These are phyloP conservation scores for Belonocnema kinseyi DNA, from an alignment of 1,140 invertebrate species.

Conservation along the genomic window DNA sequence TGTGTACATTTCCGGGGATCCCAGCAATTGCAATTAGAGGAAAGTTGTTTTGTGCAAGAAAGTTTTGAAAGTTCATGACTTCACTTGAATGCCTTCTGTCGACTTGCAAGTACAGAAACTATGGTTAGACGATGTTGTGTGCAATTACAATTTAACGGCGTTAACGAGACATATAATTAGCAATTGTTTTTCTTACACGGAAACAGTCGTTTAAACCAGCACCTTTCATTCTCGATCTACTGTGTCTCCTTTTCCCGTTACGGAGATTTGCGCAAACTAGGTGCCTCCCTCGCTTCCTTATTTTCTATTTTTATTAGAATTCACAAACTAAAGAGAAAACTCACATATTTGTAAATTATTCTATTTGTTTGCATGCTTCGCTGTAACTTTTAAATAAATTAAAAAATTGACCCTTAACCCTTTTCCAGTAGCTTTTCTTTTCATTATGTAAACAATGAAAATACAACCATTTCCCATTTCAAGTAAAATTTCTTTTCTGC, in stretches of 20 bases:
- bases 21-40: background rate
- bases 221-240: constrained; percentile 48
- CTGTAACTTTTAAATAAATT: no score
- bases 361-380: no score
- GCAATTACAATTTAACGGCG: constrained; percentile 50
- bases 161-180: constrained; percentile 56
- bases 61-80: constrained; percentile 26
- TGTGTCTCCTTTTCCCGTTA: constrained; percentile 47
- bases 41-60: background rate
- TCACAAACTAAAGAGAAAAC: no score
- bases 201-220: constrained; percentile 49
- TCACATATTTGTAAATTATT: no score
- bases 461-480: no score
- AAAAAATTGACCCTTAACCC: no score
- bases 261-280: constrained; percentile 51
- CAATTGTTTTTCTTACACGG: constrained; percentile 49
- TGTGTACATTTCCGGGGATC: background rate
- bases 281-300: constrained; percentile 49
- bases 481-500: no score
- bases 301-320: constrained; percentile 23
- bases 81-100: constrained; percentile 2
- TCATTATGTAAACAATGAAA: no score
- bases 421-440: no score
- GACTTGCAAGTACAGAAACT: constrained; percentile 4
- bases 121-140: constrained; percentile 42